phyloP scores from a whole-genome alignment of 2,888 invertebrate species.

The Hydraecia micacea region DNA sequence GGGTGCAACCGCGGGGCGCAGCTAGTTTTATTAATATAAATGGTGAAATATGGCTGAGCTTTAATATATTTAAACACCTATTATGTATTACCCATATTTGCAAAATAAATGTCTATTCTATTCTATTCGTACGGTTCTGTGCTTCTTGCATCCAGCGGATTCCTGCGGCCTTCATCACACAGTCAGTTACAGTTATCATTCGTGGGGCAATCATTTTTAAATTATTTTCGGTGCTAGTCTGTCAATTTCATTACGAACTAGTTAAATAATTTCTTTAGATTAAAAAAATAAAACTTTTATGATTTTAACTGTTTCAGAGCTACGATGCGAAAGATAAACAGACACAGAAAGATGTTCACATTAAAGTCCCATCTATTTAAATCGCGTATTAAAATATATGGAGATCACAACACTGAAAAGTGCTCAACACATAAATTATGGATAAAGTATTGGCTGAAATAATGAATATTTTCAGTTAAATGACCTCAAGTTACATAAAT shows the following conservation, averaged over 20 bases:
- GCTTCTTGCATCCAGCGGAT: not conserved
- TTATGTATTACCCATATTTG: too few species aligned
- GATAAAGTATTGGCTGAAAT: conserved; percentile 22
- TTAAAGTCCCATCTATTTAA: not conserved
- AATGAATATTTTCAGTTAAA: conserved; percentile 20
- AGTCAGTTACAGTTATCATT: not conserved
- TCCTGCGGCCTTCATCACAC: not conserved
- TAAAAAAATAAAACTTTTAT: not conserved
- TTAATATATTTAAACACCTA: too few species aligned
- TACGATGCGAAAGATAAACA: not conserved
- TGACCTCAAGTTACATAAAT: conserved; percentile 21
- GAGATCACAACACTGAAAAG: not conserved
- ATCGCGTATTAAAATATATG: not conserved
- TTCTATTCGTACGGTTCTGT: too few species aligned
- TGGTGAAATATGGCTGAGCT: too few species aligned
- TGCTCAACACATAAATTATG: conserved; percentile 12
- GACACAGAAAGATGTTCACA: too few species aligned
- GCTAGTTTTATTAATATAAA: too few species aligned
- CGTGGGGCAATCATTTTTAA: not conserved
- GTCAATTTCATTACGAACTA: too few species aligned
- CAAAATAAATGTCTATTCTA: too few species aligned
- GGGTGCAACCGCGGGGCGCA: too few species aligned
- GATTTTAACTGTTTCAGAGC: too few species aligned
- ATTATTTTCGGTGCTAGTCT: not conserved
- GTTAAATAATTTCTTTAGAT: not conserved